Evolutionary conservation across 2,113 vertebrate species (phyloP), one percentile per base, ranked within the genome.

Genomic region (Otis tarda): DNA sequence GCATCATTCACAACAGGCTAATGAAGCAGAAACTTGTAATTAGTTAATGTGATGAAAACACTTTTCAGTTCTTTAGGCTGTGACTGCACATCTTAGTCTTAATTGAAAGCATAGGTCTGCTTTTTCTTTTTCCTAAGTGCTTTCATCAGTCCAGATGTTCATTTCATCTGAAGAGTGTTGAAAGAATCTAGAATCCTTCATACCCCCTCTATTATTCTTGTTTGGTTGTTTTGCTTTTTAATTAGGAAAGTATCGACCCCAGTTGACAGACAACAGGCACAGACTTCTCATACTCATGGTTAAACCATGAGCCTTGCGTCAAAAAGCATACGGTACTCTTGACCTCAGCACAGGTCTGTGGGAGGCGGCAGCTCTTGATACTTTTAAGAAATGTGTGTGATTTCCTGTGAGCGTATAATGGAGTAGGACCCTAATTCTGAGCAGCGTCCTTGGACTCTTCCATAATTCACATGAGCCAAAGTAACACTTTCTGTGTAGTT

Each of bases 381-480:
- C 16, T 41, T 28, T 30, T 10, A 20, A 39, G 67, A 49, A 55
- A 35, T 5, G 28, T 10, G 5, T 4, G 1, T 47, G n/a, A 23
- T 22, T 80, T 49, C n/a, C 65, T 30, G 10, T 24, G 52, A 27
- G 30, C 9, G 4, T 4, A 1, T 14, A 24, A n/a, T 21, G 45
- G 37, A 60, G 23, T 9, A 25, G 31, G 22, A 45, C 35, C 49
- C 43, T 12, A 7, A 30, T 52, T 56, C 31, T 25, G 25, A 28
- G 17, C 31, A 23, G n/a, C 10, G 8, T 55, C 56, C 30, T 37
- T 33, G 30, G 25, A 35, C 41, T 61, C 25, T 18, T 2, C 43
- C n/a, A 0, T 17, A 16, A 1, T 17, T 37, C 47, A 50, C 9
- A 1, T 1, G 2, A 4, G 41, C n/a, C n/a, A 28, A 16, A 50